These are phyloP conservation scores for Oreonectes daqikongensis DNA, from an alignment of 2,797 vertebrate genomes.

Conservation along the genomic window DNA sequence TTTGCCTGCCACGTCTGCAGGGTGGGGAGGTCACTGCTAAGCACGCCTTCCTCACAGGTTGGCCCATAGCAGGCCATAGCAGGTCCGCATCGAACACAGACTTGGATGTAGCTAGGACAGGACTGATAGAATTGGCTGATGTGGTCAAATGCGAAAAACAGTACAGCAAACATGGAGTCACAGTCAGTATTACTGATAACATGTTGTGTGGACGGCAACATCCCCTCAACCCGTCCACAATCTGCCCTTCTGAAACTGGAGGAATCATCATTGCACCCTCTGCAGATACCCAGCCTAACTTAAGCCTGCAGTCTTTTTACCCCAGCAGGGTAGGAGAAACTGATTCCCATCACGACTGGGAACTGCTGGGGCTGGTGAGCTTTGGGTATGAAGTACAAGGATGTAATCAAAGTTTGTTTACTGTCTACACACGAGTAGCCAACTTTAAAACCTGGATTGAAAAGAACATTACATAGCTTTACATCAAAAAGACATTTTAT, in stretches of 20 bases:
- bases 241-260: conserved; percentile 83
- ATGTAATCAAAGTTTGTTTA: conserved; percentile 77
- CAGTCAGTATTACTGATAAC: conserved; percentile 80
- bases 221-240: conserved; percentile 66
- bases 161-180: conserved; percentile 77
- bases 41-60: conserved; percentile 75
- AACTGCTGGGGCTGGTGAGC: conserved; percentile 85
- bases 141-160: conserved; percentile 82
- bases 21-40: conserved; percentile 69
- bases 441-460: conserved; percentile 89
- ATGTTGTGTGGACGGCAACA: conserved; percentile 83
- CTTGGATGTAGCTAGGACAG: conserved; percentile 69
- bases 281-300: conserved; percentile 54
- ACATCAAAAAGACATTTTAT: neutral
- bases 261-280: conserved; percentile 77
- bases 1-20: conserved; percentile 80
- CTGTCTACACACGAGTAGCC: conserved; percentile 79
- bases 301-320: neutral
- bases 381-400: conserved; percentile 79
- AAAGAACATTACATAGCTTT: conserved; percentile 78
- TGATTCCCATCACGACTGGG: conserved; percentile 72
- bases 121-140: conserved; percentile 76
- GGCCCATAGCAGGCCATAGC: conserved; percentile 74
- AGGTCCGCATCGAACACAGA: conserved; percentile 46
- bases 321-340: neutral